Evolutionary conservation across 1,140 invertebrate genomes (phyloP), one percentile per base, ranked within the genome.

Genomic region (Trialeurodes vaporariorum): DNA sequence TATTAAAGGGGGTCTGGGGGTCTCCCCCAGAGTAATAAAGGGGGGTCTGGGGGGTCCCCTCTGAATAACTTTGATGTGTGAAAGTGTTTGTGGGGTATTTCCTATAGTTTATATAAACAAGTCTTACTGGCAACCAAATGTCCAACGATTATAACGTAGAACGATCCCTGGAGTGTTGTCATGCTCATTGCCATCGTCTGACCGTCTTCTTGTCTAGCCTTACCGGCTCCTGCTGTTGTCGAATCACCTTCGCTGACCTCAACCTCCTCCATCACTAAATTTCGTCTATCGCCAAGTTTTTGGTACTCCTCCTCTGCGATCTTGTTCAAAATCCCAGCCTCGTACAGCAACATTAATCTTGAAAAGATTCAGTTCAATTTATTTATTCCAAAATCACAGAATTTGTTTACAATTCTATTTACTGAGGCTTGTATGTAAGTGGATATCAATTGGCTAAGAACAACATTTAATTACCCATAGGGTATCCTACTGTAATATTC

Each of bases 231-330:
- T 12, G 71, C 70, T 17, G 72, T 27, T 27, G 73, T 74, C 24
- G 71, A 73, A 2, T 66, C 76, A 24, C 68, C 68, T 34, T 71
- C 71, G 0, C 64, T 59, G 1, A 71, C 70, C 26, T 40, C 62
- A 11, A 62, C 22, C 2, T 61, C 67, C 13, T 69, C 71, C 2
- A 67, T 63, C 24, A 25, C 68, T 21, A 61, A 27, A 2, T 40
- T 26, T 2, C 58, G 26, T 1, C 49, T 27, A 73, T 85, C 82
- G 24, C 83, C 83, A 64, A 87, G 78, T 26, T 83, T 84, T 71
- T 83, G 84, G 71, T 87, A 87, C 71, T 87, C 86, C 67, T 86
- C 84, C 68, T 83, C 83, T 0, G 86, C 87, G 78, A 88, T 87
- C 76, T 87, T 88, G 0, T 83, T 81, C 64, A 87, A 75, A 63